Evolutionary conservation across 2,888 invertebrate species (phyloP).

Genomic region (Caenorhabditis uteleia): DNA sequence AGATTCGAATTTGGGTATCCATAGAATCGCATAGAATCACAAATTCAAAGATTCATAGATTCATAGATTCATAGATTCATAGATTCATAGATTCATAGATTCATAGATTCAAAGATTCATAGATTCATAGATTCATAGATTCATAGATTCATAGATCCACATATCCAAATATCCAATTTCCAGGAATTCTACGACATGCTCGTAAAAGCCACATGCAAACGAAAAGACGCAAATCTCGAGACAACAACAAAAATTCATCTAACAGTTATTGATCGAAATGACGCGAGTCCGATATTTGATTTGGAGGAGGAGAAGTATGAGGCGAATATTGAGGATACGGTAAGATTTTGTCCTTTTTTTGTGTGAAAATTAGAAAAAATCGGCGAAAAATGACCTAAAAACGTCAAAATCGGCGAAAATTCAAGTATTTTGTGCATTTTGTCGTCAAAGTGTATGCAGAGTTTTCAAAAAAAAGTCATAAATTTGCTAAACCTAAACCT

Average conservation of each 20-base stretch:
- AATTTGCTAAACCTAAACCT: too few relatives aligned
- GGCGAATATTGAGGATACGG: slow-evolving; percentile 48
- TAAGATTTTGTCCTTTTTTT: slow-evolving; percentile 13
- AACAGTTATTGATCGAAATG: slow-evolving; percentile 73
- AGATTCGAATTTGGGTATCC: too few relatives aligned
- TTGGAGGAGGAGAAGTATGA: slow-evolving; percentile 81
- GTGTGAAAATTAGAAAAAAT: neutral
- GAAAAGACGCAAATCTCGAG: slow-evolving; percentile 71
- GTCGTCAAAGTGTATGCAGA: too few relatives aligned
- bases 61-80: too few relatives aligned
- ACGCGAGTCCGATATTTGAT: slow-evolving; percentile 90
- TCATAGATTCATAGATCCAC: slow-evolving; percentile 1
- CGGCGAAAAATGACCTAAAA: too few relatives aligned
- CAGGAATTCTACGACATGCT: slow-evolving; percentile 70
- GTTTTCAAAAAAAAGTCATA: too few relatives aligned
- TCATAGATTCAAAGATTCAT: neutral
- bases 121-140: neutral
- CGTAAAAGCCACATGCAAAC: slow-evolving; percentile 77
- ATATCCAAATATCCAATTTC: neutral
- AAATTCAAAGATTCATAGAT: too few relatives aligned
- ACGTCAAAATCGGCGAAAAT: too few relatives aligned
- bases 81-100: too few relatives aligned
- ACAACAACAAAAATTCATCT: slow-evolving; percentile 58
- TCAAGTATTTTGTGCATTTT: too few relatives aligned
- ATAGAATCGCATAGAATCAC: too few relatives aligned